Evolutionary conservation across 2,797 vertebrate species (phyloP).

Genomic region (Neomorphus geoffroyi): DNA sequence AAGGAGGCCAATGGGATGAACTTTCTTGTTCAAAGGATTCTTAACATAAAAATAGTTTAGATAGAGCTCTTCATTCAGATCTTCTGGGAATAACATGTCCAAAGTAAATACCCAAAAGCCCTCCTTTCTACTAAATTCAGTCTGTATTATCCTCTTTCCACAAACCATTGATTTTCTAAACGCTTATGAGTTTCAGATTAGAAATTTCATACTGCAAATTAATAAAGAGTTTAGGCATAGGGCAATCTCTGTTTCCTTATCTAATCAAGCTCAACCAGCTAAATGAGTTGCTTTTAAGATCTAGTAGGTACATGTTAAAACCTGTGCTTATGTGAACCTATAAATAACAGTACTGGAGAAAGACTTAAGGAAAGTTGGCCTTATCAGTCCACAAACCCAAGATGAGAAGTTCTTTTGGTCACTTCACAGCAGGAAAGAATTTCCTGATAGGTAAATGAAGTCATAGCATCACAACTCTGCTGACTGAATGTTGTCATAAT

Average conservation of each 20-base stretch:
- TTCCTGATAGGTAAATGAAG: neutral
- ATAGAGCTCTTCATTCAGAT: slow-evolving; percentile 33
- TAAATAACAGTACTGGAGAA: slow-evolving; percentile 48
- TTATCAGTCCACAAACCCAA: neutral
- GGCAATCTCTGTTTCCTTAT: slow-evolving; percentile 25
- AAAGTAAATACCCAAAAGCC: slow-evolving; percentile 54
- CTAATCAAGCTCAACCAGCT: slow-evolving; percentile 37
- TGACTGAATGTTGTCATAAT: neutral
- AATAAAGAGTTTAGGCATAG: slow-evolving; percentile 60
- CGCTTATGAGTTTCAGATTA: slow-evolving; percentile 57
- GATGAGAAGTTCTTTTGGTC: neutral
- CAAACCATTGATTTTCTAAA: slow-evolving; percentile 65
- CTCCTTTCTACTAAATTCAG: slow-evolving; percentile 42
- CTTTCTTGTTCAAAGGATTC: slow-evolving; percentile 13
- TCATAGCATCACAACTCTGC: neutral
- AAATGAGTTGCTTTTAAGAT: slow-evolving; percentile 45
- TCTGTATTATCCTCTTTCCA: slow-evolving; percentile 50
- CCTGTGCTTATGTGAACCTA: neutral
- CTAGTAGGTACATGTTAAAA: slow-evolving; percentile 17
- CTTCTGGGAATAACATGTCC: slow-evolving; percentile 42
- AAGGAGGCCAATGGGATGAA: slow-evolving; percentile 45
- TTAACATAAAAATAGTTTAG: slow-evolving; percentile 48
- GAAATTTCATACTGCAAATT: slow-evolving; percentile 58
- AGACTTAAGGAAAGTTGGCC: slow-evolving; percentile 7
- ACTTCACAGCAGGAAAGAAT: neutral